Evolutionary conservation across 2,113 vertebrate genomes (phyloP), one percentile per base, ranked within the genome.

Genomic region (Lamprologus callipterus): DNA sequence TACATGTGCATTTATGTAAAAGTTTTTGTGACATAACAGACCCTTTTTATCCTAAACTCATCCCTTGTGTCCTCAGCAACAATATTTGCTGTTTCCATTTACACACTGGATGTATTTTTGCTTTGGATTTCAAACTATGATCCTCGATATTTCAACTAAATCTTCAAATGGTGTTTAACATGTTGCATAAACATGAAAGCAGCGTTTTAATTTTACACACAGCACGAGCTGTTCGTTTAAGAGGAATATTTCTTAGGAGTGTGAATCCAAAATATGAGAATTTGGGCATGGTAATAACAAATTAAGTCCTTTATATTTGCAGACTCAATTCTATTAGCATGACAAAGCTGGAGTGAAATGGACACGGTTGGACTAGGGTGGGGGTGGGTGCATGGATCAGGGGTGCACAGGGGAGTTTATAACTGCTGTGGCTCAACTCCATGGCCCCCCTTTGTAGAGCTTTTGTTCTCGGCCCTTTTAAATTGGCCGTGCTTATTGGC

Each of bases 241-340:
- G 96, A 96, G 96, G 95, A 96, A 80, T 85, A 85, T 91, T 87
- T 80, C 28, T 89, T 40, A 40, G 90, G 95, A 55, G 81, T 53
- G 83, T 84, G 85, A 92, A 87, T 89, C 63, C 75, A 96, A 95
- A 95, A 93, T 94, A 95, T 93, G 57, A 92, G 86, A 85, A 73
- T 92, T 92, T 85, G 88, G 45, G 82, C 84, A 91, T 87, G 92
- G 93, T 96, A 96, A 98, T 98, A 96, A 97, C 97, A 97, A 97
- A 97, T 98, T 97, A 98, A 97, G 97, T 98, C 97, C 96, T 98
- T 98, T 99, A 97, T 98, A 97, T 97, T 96, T 96, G 95, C 92
- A 97, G 96, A 97, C 98, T 98, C 97, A 97, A 97, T 97, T 97
- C 96, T 92, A 98, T 99, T 98, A 98, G 92, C 98, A 99, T 98